Evolutionary conservation across 2,888 invertebrate species (phyloP).

Genomic region (Apodemia mormo): DNA sequence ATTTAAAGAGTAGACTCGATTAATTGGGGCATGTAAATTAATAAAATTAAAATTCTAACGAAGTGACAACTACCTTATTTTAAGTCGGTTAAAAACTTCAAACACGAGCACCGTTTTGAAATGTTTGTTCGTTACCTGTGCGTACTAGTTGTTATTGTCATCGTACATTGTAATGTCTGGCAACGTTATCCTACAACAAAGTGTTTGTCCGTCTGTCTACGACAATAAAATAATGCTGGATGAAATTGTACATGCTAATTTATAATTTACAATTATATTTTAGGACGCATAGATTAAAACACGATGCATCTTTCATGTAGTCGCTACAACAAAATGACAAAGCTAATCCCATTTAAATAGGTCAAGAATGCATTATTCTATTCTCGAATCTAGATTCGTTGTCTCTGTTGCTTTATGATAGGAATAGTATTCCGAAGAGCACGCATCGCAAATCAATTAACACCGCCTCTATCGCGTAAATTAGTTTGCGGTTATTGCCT

Average conservation of each 20-base stretch:
- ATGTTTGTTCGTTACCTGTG: background rate
- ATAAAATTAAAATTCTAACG: no score
- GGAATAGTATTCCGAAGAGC: slow-evolving; percentile 10
- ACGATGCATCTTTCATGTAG: slow-evolving; percentile 13
- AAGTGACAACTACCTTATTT: no score
- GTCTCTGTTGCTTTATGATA: slow-evolving; percentile 28
- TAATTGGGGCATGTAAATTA: no score
- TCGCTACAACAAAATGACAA: background rate
- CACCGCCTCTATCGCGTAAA: slow-evolving; percentile 1
- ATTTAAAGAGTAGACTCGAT: no score
- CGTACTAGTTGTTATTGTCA: background rate
- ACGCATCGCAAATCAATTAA: slow-evolving; percentile 13
- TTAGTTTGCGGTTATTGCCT: slow-evolving; percentile 6
- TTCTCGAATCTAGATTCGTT: slow-evolving; percentile 35
- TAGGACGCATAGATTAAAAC: background rate
- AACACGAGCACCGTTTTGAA: background rate
- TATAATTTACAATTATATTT: background rate
- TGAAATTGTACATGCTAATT: background rate
- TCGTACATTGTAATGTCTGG: background rate
- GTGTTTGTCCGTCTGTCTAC: no score
- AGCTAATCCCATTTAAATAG: slow-evolving; percentile 22
- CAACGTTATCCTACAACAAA: background rate
- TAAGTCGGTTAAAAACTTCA: no score
- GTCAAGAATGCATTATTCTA: slow-evolving; percentile 30
- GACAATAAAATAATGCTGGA: no score